Conservation (phyloP, 2,888 invertebrate species). For the Leptogaster cylindrica region DNA sequence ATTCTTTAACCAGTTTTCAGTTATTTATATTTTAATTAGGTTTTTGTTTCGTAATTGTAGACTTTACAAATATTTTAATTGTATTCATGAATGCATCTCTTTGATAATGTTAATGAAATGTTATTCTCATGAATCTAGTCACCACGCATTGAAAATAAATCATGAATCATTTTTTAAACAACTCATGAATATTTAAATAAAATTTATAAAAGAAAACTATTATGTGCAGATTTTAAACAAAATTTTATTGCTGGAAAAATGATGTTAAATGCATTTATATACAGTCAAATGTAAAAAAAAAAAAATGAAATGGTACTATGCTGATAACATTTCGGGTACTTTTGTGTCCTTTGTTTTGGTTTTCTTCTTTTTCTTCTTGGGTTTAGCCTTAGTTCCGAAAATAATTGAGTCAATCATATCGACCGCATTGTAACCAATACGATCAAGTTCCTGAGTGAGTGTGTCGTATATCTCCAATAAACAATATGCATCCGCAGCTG, state of each 20-base stretch:
- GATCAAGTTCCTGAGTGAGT: slow-evolving; percentile 56
- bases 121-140: too few species aligned
- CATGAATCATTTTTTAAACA: not conserved
- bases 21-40: too few species aligned
- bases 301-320: too few species aligned
- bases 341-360: slow-evolving; percentile 42
- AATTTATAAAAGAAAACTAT: not conserved
- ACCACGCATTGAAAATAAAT: too few species aligned
- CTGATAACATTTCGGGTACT: slow-evolving; percentile 21
- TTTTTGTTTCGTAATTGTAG: too few species aligned
- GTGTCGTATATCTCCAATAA: slow-evolving; percentile 79
- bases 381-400: slow-evolving; percentile 46
- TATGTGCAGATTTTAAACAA: not conserved
- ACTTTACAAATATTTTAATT: too few species aligned
- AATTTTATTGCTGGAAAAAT: not conserved
- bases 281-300: slow-evolving; percentile 29
- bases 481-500: slow-evolving; percentile 87
- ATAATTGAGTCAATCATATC: slow-evolving; percentile 56
- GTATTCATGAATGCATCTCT: too few species aligned
- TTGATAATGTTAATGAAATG: too few species aligned
- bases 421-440: slow-evolving; percentile 62
- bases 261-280: not conserved
- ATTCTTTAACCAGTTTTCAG: too few species aligned
- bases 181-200: not conserved
- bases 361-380: slow-evolving; percentile 45